These are phyloP conservation scores for Xestia ashworthii DNA, from an alignment of 2,888 invertebrate genomes.

Conservation along the genomic window DNA sequence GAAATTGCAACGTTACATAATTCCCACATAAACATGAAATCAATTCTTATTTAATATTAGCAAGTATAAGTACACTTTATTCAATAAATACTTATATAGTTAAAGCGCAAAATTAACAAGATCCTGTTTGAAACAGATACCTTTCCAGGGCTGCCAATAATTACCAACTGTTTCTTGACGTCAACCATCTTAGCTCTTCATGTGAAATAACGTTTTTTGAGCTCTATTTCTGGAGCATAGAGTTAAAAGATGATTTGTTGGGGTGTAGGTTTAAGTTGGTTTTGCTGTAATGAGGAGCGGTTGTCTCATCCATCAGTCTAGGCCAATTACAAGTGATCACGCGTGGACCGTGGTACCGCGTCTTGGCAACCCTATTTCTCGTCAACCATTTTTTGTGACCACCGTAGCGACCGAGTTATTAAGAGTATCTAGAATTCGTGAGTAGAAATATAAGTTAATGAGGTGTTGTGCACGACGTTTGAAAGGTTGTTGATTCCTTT, in stretches of 20 bases:
- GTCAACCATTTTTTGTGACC: constrained; percentile 67
- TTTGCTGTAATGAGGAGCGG: constrained; percentile 76
- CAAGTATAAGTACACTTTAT: constrained; percentile 48
- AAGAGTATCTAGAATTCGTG: constrained; percentile 67
- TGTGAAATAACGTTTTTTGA: neutral
- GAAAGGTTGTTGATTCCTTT: constrained; percentile 36
- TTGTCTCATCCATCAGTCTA: constrained; percentile 79
- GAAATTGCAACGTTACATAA: neutral
- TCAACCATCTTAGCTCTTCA: constrained; percentile 42
- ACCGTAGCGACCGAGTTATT: constrained; percentile 59
- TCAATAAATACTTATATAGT: constrained; percentile 59
- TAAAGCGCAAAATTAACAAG: constrained; percentile 62
- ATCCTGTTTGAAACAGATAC: constrained; percentile 66
- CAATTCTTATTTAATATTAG: constrained; percentile 45
- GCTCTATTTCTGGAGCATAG: constrained; percentile 52
- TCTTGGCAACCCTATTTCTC: constrained; percentile 83
- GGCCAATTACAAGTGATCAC: constrained; percentile 88
- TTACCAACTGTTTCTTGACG: constrained; percentile 73
- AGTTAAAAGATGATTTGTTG: constrained; percentile 39
- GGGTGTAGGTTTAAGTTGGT: constrained; percentile 67
- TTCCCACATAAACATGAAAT: constrained; percentile 27
- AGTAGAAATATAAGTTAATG: constrained; percentile 65
- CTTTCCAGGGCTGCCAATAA: constrained; percentile 74
- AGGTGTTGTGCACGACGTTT: constrained; percentile 59
- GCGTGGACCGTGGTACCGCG: constrained; percentile 72